These are phyloP conservation scores for Tanytarsus gracilentus DNA, from an alignment of 2,888 invertebrate species.

Conservation along the genomic window DNA sequence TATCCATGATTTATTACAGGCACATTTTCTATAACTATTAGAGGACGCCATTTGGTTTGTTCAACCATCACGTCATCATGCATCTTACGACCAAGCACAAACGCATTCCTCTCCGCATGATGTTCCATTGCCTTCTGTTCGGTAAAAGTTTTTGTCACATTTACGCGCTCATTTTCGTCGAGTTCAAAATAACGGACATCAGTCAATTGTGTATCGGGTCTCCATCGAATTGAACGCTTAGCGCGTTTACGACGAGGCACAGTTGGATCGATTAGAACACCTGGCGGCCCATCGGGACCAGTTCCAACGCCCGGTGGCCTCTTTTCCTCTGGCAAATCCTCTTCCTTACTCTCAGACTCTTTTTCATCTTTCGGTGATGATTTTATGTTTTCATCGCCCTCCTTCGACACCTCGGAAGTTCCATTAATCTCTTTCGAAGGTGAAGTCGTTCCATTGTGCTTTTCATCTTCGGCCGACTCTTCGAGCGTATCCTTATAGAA, in stretches of 20 bases:
- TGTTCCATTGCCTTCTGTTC: slow-evolving; percentile 89
- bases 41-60: slow-evolving; percentile 61
- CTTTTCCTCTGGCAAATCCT: slow-evolving; percentile 42
- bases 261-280: slow-evolving; percentile 52
- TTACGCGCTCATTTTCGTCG: slow-evolving; percentile 92
- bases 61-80: slow-evolving; percentile 63
- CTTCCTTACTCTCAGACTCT: slow-evolving; percentile 36
- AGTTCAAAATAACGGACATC: slow-evolving; percentile 84
- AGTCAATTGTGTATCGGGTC: slow-evolving; percentile 67
- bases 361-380: slow-evolving; percentile 31
- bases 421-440: slow-evolving; percentile 34
- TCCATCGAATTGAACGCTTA: slow-evolving; percentile 75
- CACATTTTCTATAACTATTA: slow-evolving; percentile 59
- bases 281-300: slow-evolving; percentile 56
- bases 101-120: slow-evolving; percentile 72
- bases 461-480: slow-evolving; percentile 40
- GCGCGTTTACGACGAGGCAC: slow-evolving; percentile 66
- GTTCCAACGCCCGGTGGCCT: slow-evolving; percentile 41
- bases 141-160: slow-evolving; percentile 83
- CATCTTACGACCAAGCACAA: slow-evolving; percentile 66
- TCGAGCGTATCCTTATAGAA: slow-evolving; percentile 91
- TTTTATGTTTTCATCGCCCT: slow-evolving; percentile 34
- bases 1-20: slow-evolving; percentile 60
- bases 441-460: slow-evolving; percentile 35
- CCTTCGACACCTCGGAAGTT: neutral